Evolutionary conservation across 2,797 vertebrate species (phyloP).

Genomic region (Graptemys geographica): DNA sequence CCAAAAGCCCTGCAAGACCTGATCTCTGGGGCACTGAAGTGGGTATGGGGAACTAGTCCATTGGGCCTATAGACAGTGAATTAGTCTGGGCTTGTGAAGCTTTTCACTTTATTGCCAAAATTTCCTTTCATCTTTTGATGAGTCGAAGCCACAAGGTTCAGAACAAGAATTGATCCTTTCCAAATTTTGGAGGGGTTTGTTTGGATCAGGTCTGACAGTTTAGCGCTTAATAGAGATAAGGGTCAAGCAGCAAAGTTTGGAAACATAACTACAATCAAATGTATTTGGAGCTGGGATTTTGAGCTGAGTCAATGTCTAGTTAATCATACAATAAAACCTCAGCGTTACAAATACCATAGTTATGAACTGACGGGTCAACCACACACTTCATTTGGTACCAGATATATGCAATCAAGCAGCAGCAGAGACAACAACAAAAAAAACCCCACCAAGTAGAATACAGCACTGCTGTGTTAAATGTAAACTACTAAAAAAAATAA

Average conservation of each 20-base stretch:
- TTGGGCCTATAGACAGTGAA: background rate
- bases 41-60: background rate
- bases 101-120: background rate
- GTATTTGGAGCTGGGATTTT: background rate
- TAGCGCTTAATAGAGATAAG: accelerated
- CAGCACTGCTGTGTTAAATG: too few relatives aligned
- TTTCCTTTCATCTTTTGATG: background rate
- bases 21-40: background rate
- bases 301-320: background rate
- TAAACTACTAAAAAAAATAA: too few relatives aligned
- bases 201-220: background rate
- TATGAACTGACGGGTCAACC: too few relatives aligned
- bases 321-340: background rate
- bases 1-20: background rate
- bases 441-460: too few relatives aligned
- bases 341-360: too few relatives aligned
- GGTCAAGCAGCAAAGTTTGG: background rate
- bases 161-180: background rate
- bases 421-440: too few relatives aligned
- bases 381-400: too few relatives aligned
- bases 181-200: background rate
- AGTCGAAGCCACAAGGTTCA: background rate
- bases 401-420: too few relatives aligned
- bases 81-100: background rate
- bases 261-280: background rate